Conservation (phyloP, 2,888 invertebrate genomes). For the Azorinus chamasolen region DNA sequence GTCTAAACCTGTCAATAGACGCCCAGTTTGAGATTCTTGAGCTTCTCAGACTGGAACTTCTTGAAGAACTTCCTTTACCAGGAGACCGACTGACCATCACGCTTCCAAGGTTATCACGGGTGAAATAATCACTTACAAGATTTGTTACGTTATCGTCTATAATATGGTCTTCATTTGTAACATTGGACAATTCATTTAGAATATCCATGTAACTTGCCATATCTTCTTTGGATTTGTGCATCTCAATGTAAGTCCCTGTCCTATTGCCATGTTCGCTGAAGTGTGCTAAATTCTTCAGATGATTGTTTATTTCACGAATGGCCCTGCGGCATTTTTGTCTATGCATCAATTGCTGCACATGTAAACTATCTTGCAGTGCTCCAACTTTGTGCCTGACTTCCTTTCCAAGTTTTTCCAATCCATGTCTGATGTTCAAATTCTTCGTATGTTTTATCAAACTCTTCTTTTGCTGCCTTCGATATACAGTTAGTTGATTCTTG, state of each 20-base stretch:
- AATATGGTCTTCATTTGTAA: conserved; percentile 9
- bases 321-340: conserved; percentile 3
- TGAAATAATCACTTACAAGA: conserved; percentile 3
- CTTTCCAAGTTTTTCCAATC: conserved; percentile 1
- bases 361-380: not conserved
- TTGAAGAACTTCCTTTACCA: not conserved
- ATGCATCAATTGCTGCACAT: not conserved
- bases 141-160: not conserved
- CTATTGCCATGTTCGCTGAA: not conserved
- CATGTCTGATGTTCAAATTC: conserved; percentile 2
- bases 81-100: conserved; percentile 12
- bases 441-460: conserved; percentile 2
- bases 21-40: not conserved
- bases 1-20: too few relatives aligned
- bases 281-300: not conserved
- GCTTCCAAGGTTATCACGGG: conserved; percentile 11
- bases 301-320: conserved; percentile 1
- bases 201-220: conserved; percentile 6
- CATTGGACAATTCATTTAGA: conserved; percentile 9
- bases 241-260: conserved; percentile 6
- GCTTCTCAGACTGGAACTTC: not conserved
- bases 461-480: not conserved
- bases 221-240: conserved; percentile 5
- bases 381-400: conserved; percentile 1
- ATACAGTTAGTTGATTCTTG: not conserved